Conservation (phyloP, 2,797 vertebrate species). For the Micropoecilia bifurca region DNA sequence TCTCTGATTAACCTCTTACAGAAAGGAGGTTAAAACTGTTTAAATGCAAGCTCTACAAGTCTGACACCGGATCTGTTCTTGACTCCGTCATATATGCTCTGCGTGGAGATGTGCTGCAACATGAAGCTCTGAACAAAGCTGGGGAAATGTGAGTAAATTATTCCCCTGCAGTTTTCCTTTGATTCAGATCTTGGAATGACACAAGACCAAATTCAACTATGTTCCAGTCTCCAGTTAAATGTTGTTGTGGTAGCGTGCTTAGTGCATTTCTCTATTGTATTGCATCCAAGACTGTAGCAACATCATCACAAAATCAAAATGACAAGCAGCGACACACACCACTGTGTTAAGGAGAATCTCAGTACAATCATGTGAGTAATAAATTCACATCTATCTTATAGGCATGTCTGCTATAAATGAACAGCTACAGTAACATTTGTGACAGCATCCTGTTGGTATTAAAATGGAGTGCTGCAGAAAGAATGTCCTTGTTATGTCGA, state of each 20-base stretch:
- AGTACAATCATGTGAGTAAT: too few relatives aligned
- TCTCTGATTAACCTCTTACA: slow-evolving; percentile 50
- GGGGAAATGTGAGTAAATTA: background rate
- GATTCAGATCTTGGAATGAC: background rate
- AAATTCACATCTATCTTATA: too few relatives aligned
- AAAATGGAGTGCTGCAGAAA: too few relatives aligned
- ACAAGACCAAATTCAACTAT: background rate
- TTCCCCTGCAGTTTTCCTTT: background rate
- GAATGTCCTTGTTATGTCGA: too few relatives aligned
- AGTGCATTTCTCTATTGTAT: background rate
- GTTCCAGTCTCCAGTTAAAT: background rate
- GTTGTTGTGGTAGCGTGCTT: background rate
- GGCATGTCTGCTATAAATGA: too few relatives aligned
- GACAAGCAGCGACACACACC: background rate
- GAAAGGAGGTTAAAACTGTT: slow-evolving; percentile 42
- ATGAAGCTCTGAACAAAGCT: background rate
- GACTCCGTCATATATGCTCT: background rate
- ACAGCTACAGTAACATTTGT: too few relatives aligned
- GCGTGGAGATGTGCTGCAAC: background rate
- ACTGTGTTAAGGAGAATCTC: too few relatives aligned
- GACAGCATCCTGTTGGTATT: too few relatives aligned
- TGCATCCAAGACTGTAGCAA: background rate
- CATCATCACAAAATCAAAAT: background rate
- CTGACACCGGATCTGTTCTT: background rate
- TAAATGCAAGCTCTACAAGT: background rate